Conservation (phyloP, 2,113 vertebrate genomes). For the Equus przewalskii region DNA sequence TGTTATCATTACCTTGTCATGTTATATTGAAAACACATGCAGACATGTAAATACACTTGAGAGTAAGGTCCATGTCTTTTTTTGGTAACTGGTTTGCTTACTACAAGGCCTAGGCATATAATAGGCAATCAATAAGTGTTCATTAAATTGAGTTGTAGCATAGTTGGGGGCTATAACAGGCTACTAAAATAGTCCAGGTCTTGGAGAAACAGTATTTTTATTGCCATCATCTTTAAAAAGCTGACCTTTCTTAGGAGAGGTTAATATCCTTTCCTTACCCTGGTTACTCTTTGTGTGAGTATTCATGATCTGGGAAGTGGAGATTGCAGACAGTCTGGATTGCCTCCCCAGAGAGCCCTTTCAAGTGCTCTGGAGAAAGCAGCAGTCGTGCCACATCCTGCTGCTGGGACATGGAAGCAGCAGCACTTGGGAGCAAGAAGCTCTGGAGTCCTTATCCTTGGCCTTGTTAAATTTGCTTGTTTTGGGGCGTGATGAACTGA, state of each 20-base stretch:
- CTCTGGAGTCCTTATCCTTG: neutral
- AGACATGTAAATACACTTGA: neutral
- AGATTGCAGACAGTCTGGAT: neutral
- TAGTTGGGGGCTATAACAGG: neutral
- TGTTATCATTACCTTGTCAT: neutral
- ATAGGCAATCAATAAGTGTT: neutral
- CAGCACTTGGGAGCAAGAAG: neutral
- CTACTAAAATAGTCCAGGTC: neutral
- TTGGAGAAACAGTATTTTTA: neutral
- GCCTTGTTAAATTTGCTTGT: constrained; percentile 38
- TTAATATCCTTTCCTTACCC: neutral
- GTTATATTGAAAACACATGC: neutral
- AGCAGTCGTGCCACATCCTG: neutral
- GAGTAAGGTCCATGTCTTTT: neutral
- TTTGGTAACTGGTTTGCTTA: neutral
- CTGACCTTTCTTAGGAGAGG: neutral
- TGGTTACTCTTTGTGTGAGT: neutral
- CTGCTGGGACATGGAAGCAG: neutral
- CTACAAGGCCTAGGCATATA: neutral
- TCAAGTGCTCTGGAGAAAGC: neutral
- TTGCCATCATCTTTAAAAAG: constrained; percentile 3
- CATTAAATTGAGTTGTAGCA: neutral
- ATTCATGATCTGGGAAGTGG: neutral
- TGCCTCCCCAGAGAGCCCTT: neutral
- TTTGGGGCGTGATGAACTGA: constrained; percentile 5